Conservation (phyloP, 2,113 vertebrate species). For the Dendropsophus ebraccatus region DNA sequence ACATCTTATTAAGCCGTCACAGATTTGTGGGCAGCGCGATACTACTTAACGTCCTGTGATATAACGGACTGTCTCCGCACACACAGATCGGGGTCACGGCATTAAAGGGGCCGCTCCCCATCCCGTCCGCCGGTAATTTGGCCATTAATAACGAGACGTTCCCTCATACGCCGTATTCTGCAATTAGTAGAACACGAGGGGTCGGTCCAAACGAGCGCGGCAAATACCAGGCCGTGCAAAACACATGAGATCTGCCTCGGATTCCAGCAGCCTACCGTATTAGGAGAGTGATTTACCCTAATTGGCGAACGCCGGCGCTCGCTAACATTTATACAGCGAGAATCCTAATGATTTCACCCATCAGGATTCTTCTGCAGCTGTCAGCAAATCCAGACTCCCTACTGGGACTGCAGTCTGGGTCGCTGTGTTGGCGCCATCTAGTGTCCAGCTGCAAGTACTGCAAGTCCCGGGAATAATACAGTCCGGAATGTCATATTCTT, state of each 20-base stretch:
- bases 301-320: constrained; percentile 19
- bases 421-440: not conserved
- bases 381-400: not conserved
- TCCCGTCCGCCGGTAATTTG: constrained; percentile 12
- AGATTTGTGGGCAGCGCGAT: constrained; percentile 3
- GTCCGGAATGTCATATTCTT: too few species aligned
- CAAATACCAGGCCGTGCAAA: not conserved
- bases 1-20: constrained; percentile 29
- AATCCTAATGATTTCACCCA: constrained; percentile 3
- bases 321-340: constrained; percentile 41
- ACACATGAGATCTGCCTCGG: constrained; percentile 2
- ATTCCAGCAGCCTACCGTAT: not conserved
- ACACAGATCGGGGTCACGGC: not conserved
- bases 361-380: not conserved
- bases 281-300: constrained; percentile 19
- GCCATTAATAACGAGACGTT: constrained; percentile 5
- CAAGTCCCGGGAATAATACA: not conserved
- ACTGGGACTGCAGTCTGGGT: not conserved
- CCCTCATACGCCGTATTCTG: not conserved
- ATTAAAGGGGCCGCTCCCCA: not conserved
- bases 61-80: not conserved
- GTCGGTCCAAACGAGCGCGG: not conserved
- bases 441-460: not conserved
- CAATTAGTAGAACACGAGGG: not conserved
- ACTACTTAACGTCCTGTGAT: not conserved